Percentiles rank a stretch among this genome's conserved stretches.
These are phyloP conservation scores for Galemys pyrenaicus DNA, from an alignment of 2,113 vertebrate species.

Conservation along the genomic window DNA sequence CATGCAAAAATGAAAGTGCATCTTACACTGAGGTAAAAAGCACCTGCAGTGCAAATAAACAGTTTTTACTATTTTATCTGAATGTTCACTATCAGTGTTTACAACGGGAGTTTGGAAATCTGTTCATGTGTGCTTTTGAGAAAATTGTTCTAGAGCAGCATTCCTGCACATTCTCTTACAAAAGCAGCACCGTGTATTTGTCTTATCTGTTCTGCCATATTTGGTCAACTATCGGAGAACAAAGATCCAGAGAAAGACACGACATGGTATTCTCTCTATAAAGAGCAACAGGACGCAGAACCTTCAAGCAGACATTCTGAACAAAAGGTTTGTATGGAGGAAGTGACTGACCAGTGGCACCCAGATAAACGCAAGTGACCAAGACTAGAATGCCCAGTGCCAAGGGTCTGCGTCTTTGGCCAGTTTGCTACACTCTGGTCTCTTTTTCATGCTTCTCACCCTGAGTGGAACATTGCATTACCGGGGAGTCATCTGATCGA, in stretches of 20 bases:
- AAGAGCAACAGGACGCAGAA: background rate
- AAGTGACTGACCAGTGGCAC: rapidly evolving
- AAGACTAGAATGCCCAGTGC: background rate
- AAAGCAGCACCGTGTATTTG: background rate
- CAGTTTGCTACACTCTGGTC: too few species aligned
- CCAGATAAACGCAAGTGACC: background rate
- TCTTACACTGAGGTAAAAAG: background rate
- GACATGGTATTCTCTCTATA: background rate
- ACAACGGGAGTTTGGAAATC: background rate
- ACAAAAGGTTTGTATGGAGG: background rate
- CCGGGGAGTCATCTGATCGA: background rate
- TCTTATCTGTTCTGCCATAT: background rate
- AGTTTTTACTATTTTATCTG: background rate
- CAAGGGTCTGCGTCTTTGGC: background rate
- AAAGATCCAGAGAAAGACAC: background rate
- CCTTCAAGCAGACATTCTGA: background rate
- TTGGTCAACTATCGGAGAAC: background rate
- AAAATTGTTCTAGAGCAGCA: background rate
- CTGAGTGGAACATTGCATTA: background rate
- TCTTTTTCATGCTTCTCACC: background rate
- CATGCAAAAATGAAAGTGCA: background rate
- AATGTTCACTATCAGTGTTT: background rate
- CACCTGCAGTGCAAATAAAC: background rate
- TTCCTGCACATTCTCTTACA: background rate
- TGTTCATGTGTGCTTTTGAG: background rate